Percentiles rank a stretch among this genome's conserved stretches.
Evolutionary conservation across 2,888 invertebrate genomes (phyloP).

Genomic region (Tachina lurida): DNA sequence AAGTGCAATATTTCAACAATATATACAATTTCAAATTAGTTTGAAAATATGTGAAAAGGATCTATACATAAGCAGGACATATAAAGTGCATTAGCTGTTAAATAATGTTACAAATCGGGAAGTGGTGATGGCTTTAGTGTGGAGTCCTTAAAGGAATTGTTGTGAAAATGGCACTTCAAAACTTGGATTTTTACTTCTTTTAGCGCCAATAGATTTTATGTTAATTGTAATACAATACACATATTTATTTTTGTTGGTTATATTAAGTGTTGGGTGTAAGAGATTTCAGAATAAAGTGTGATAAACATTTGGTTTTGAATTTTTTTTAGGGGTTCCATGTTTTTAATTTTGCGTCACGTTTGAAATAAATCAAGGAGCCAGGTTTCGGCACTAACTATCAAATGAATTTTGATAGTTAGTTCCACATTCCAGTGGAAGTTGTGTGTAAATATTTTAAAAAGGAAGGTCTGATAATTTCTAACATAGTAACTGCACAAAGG

Average conservation of each 20-base stretch:
- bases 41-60: constrained; percentile 31
- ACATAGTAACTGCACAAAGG: no score
- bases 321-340: neutral
- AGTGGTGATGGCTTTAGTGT: constrained; percentile 17
- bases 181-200: neutral
- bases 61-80: constrained; percentile 56
- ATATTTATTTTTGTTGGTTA: neutral
- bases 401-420: no score
- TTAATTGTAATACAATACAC: neutral
- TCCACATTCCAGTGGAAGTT: no score
- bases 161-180: constrained; percentile 8
- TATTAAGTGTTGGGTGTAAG: neutral
- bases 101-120: constrained; percentile 26
- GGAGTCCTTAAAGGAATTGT: neutral
- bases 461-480: no score
- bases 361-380: no score
- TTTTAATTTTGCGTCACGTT: neutral
- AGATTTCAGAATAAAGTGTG: no score
- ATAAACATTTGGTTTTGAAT: no score
- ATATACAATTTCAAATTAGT: constrained; percentile 26
- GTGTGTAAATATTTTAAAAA: no score
- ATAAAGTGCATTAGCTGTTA: constrained; percentile 63
- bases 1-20: constrained; percentile 36
- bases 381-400: no score
- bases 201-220: constrained; percentile 1